Conservation (phyloP, 2,888 invertebrate species). For the Macrosiphum euphorbiae region DNA sequence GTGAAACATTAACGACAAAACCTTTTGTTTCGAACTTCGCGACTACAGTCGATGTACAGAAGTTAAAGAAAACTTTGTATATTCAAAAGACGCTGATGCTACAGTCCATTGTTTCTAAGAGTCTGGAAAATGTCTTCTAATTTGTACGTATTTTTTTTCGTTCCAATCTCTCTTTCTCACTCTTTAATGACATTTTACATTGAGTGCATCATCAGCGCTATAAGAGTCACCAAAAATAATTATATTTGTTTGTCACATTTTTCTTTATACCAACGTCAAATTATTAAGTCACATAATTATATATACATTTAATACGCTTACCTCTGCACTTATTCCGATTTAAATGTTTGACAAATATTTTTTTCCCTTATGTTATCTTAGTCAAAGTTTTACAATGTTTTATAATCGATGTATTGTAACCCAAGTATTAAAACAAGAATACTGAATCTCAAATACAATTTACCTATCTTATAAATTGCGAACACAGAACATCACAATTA, state of each 20-base stretch:
- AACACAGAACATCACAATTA: background rate
- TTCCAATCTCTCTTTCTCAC: background rate
- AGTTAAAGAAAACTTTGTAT: slow-evolving; percentile 60
- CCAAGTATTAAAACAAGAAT: background rate
- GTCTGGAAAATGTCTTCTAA: slow-evolving; percentile 51
- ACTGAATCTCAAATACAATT: background rate
- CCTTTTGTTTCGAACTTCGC: slow-evolving; percentile 58
- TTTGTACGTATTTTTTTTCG: slow-evolving; percentile 37
- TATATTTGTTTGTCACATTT: slow-evolving; percentile 33
- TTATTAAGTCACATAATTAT: background rate
- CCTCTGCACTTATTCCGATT: slow-evolving; percentile 3
- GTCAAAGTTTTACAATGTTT: background rate
- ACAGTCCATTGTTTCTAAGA: slow-evolving; percentile 49
- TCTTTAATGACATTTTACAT: slow-evolving; percentile 27
- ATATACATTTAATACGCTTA: background rate
- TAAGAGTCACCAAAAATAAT: slow-evolving; percentile 38
- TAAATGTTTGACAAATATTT: slow-evolving; percentile 20
- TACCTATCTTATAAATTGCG: background rate
- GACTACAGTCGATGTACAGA: slow-evolving; percentile 26
- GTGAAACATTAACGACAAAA: slow-evolving; percentile 48
- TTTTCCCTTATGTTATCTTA: background rate
- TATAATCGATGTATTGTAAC: background rate
- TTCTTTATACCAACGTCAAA: background rate
- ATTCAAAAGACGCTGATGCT: slow-evolving; percentile 40
- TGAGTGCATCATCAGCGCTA: slow-evolving; percentile 36